Evolutionary conservation across 2,113 vertebrate species (phyloP).

Genomic region (Scatophagus argus): DNA sequence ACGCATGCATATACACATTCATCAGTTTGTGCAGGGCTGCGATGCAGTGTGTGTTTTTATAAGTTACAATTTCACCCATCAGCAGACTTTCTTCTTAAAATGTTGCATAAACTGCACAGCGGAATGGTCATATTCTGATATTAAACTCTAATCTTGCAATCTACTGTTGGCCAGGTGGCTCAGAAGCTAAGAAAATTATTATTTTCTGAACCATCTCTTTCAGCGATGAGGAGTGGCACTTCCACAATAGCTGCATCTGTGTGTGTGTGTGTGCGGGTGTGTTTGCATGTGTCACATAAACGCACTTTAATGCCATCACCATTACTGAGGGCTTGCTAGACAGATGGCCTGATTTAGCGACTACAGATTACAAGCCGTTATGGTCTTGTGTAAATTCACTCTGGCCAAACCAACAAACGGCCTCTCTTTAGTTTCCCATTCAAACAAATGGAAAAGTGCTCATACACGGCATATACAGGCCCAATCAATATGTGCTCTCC

Average conservation of each 20-base stretch:
- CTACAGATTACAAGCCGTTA: constrained; percentile 75
- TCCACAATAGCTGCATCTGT: constrained; percentile 39
- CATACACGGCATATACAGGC: constrained; percentile 8
- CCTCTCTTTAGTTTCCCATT: constrained; percentile 70
- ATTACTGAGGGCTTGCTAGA: constrained; percentile 67
- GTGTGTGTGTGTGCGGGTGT: background rate
- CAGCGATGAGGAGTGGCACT: constrained; percentile 46
- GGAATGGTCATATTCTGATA: constrained; percentile 4
- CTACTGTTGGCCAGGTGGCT: constrained; percentile 52
- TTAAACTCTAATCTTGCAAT: constrained; percentile 11
- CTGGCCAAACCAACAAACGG: constrained; percentile 65
- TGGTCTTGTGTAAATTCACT: constrained; percentile 67
- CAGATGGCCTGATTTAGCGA: constrained; percentile 78
- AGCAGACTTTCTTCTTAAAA: constrained; percentile 28
- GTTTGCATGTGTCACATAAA: constrained; percentile 57
- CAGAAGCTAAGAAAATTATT: constrained; percentile 33
- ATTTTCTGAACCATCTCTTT: constrained; percentile 52
- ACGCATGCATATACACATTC: constrained; percentile 7
- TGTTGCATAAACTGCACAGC: constrained; percentile 3
- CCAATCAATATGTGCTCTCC: constrained; percentile 63
- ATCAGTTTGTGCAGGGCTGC: background rate
- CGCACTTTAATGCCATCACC: constrained; percentile 70
- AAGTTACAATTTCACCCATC: constrained; percentile 15
- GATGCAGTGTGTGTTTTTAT: constrained; percentile 7
- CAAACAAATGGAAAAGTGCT: constrained; percentile 53